Conservation (phyloP, 2,797 vertebrate species). For the Clamator glandarius region DNA sequence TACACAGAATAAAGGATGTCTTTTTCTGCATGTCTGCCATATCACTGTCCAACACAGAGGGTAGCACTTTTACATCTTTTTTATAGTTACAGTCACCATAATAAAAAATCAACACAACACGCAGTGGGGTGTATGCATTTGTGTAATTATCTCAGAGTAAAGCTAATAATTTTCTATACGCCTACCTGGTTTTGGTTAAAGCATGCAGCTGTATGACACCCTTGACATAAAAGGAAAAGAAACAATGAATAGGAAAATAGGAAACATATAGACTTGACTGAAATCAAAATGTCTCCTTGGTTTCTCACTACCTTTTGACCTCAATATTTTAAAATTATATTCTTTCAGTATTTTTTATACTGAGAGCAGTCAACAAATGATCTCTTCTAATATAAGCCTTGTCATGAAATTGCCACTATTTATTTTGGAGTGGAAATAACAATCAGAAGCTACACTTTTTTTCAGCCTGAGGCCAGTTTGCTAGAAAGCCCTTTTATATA, state of each 20-base stretch:
- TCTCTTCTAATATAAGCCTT: neutral
- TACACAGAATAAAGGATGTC: neutral
- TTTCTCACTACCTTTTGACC: neutral
- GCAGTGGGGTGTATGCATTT: neutral
- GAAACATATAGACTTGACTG: neutral
- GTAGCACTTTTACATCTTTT: neutral
- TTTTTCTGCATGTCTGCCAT: neutral
- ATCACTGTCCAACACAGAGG: neutral
- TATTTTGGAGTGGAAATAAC: neutral
- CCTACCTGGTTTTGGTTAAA: neutral
- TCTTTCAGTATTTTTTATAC: neutral
- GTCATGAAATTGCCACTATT: neutral
- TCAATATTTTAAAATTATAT: neutral
- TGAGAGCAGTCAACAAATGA: neutral
- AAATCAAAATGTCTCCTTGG: neutral
- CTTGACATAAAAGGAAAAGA: neutral
- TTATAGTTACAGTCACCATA: neutral
- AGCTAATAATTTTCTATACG: neutral
- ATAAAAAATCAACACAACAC: neutral
- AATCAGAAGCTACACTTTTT: neutral
- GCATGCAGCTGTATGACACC: neutral
- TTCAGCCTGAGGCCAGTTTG: neutral
- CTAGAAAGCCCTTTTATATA: neutral
- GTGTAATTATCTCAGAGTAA: neutral
- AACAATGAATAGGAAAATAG: neutral